phyloP scores from a whole-genome alignment of 2,888 invertebrate genomes.

The Theretra japonica region DNA sequence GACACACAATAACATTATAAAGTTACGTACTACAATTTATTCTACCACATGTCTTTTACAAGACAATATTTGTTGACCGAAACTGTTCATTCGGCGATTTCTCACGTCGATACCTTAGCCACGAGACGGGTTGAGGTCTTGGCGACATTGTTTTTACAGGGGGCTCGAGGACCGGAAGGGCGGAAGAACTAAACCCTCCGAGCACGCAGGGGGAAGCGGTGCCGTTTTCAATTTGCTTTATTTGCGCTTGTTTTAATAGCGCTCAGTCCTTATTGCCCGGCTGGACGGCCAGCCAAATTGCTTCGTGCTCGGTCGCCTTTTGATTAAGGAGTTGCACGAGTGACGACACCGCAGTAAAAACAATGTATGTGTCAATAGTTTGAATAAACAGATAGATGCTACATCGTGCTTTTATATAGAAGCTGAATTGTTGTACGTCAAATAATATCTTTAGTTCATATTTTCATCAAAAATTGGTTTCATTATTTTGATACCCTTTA shows the following conservation, averaged over 20 bases:
- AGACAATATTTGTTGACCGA: neutral
- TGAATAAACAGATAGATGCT: neutral
- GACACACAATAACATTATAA: neutral
- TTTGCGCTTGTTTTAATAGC: slow-evolving; percentile 84
- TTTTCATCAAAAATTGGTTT: too few relatives aligned
- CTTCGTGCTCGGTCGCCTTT: slow-evolving; percentile 81
- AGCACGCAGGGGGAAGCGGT: slow-evolving; percentile 60
- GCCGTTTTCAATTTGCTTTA: slow-evolving; percentile 84
- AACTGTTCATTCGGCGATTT: slow-evolving; percentile 41
- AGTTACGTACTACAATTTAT: too few relatives aligned
- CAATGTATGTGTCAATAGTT: slow-evolving; percentile 33
- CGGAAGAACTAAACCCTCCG: slow-evolving; percentile 58
- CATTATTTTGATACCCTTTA: too few relatives aligned
- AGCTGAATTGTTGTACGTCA: too few relatives aligned
- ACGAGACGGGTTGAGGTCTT: slow-evolving; percentile 54
- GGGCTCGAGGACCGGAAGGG: slow-evolving; percentile 49
- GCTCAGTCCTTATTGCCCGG: slow-evolving; percentile 79
- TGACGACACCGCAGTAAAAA: slow-evolving; percentile 26
- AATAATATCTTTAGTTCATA: too few relatives aligned
- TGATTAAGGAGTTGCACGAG: slow-evolving; percentile 66
- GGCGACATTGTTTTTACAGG: slow-evolving; percentile 68
- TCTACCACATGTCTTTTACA: too few relatives aligned
- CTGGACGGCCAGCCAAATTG: slow-evolving; percentile 79
- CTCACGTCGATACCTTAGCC: slow-evolving; percentile 48
- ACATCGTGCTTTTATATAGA: neutral